A percentile compares a stretch with the other conserved stretches of the same genome.
Evolutionary conservation across 1,140 invertebrate species (phyloP).

Genomic region (Caenorhabditis remanei): DNA sequence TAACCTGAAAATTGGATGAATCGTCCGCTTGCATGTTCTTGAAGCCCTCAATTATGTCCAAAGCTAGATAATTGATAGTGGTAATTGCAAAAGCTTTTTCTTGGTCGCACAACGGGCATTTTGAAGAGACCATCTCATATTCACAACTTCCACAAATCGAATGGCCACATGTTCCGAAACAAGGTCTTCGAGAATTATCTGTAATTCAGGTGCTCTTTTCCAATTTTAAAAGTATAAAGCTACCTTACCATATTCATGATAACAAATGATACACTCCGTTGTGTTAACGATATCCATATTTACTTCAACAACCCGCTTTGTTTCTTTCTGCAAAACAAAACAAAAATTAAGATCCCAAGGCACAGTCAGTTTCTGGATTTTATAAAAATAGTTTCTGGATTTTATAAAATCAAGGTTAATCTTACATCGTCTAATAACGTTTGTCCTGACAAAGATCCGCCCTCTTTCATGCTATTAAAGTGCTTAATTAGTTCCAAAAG

Average conservation of each 20-base stretch:
- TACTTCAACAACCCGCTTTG: neutral
- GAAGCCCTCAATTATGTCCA: constrained; percentile 14
- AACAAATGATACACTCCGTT: constrained; percentile 38
- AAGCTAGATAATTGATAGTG: constrained; percentile 36
- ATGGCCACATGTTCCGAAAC: constrained; percentile 31
- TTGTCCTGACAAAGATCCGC: neutral
- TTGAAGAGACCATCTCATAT: constrained; percentile 40
- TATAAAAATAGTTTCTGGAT: neutral
- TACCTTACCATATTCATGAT: constrained; percentile 17
- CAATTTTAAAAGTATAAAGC: neutral
- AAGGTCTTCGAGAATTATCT: constrained; percentile 26
- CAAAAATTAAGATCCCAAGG: too few species aligned
- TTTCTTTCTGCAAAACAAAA: neutral
- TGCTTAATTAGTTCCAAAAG: constrained; percentile 35
- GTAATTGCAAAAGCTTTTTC: constrained; percentile 43
- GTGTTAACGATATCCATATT: constrained; percentile 29
- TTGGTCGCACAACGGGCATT: constrained; percentile 34
- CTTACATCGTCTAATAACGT: neutral
- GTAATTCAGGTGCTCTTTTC: neutral
- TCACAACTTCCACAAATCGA: constrained; percentile 21
- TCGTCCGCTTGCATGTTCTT: neutral
- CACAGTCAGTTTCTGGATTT: neutral
- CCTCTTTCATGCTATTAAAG: neutral
- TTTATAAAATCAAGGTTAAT: neutral
- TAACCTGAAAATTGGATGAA: neutral